A percentile compares a stretch with the other conserved stretches of the same genome.
These are phyloP conservation scores for Trichogramma pretiosum DNA, from an alignment of 1,140 invertebrate genomes.

Conservation along the genomic window DNA sequence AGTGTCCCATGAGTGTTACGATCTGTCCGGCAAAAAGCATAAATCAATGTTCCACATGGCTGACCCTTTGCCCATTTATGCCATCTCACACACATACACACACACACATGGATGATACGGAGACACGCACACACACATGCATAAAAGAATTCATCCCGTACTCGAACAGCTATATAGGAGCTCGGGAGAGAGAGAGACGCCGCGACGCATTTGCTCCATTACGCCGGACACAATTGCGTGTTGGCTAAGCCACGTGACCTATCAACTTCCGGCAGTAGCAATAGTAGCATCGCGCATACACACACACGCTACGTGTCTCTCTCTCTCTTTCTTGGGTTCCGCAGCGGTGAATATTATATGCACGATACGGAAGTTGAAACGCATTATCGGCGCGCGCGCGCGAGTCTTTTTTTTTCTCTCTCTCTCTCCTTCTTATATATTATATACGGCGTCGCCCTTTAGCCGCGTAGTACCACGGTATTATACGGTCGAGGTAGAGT, in stretches of 20 bases:
- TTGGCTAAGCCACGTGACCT: constrained; percentile 41
- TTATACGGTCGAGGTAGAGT: too few species aligned
- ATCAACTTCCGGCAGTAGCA: constrained; percentile 31
- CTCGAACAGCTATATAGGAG: constrained; percentile 7
- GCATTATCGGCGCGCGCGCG: constrained; percentile 11
- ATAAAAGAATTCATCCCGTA: constrained; percentile 12
- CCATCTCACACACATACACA: too few species aligned
- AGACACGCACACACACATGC: too few species aligned
- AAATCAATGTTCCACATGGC: constrained; percentile 34
- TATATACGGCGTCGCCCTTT: too few species aligned
- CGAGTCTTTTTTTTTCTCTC: too few species aligned
- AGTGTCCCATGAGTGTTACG: constrained; percentile 24
- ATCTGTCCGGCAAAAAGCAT: constrained; percentile 35
- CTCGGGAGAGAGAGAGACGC: constrained; percentile 20
- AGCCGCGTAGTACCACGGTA: too few species aligned
- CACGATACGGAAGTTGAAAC: constrained; percentile 13
- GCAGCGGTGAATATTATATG: too few species aligned
- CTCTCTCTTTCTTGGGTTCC: constrained; percentile 24
- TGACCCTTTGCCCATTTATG: too few species aligned
- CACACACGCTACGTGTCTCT: too few species aligned
- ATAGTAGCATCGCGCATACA: background rate
- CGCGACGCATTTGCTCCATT: constrained; percentile 37
- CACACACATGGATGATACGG: too few species aligned
- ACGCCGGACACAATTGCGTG: constrained; percentile 43
- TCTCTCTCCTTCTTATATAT: background rate